phyloP scores from a whole-genome alignment of 1,140 invertebrate genomes.

The Drosophila trapezifrons region DNA sequence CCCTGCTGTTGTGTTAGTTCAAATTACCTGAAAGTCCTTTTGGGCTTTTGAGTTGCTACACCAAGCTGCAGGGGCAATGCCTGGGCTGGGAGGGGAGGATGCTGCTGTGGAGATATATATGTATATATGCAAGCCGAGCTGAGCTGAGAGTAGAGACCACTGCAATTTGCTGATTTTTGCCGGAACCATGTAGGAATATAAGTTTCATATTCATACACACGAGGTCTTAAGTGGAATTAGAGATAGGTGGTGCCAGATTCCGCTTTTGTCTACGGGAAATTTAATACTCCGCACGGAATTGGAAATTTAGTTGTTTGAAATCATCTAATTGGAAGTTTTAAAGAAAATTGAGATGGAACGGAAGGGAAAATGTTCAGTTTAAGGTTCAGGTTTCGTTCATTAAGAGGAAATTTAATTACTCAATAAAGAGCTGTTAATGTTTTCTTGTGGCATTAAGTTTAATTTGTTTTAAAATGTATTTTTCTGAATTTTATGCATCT shows the following conservation, averaged over 20 bases:
- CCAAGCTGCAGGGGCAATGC: constrained; percentile 13
- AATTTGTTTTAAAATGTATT: background rate
- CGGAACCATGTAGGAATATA: constrained; percentile 25
- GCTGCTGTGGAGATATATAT: too few relatives aligned
- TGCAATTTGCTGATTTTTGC: constrained; percentile 52
- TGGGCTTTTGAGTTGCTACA: constrained; percentile 58
- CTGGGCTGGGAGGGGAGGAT: background rate
- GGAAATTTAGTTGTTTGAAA: background rate
- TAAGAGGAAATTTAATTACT: background rate
- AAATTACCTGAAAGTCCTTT: constrained; percentile 75
- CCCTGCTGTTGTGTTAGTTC: constrained; percentile 58
- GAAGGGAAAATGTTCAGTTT: background rate
- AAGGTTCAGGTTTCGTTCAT: background rate
- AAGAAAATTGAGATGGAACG: background rate
- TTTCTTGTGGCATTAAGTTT: background rate
- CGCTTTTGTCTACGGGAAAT: constrained; percentile 9
- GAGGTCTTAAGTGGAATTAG: constrained; percentile 38
- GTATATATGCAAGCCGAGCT: background rate
- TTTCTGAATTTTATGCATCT: too few relatives aligned
- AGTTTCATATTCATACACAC: constrained; percentile 24
- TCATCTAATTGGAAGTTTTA: constrained; percentile 1
- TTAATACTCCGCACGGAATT: background rate
- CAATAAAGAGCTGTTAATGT: too few relatives aligned
- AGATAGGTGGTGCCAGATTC: constrained; percentile 22
- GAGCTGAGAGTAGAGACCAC: constrained; percentile 16